Percentiles rank a stretch among this genome's conserved stretches.
These are phyloP conservation scores for Geopemphigus sp. DNA, from an alignment of 1,140 invertebrate genomes.

Conservation along the genomic window DNA sequence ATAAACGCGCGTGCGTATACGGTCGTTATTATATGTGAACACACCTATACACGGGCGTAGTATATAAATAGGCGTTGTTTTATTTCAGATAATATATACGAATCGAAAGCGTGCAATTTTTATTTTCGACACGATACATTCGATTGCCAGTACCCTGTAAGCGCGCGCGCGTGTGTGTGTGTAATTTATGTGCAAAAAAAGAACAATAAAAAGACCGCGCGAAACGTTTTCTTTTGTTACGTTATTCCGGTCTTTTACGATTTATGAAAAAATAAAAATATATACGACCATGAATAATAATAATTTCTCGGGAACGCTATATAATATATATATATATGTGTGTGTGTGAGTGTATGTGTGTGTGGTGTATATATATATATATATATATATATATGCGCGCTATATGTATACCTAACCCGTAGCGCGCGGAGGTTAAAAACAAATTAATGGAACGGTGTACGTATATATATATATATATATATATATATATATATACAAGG, in stretches of 20 bases:
- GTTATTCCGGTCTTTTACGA: conserved; percentile 15
- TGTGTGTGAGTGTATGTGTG: too few relatives aligned
- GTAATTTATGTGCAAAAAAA: conserved; percentile 2
- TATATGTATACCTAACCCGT: not conserved
- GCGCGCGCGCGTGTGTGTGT: too few relatives aligned
- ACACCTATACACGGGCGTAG: not conserved
- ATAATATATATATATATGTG: too few relatives aligned
- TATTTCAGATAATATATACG: not conserved
- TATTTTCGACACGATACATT: not conserved
- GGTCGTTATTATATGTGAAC: too few relatives aligned
- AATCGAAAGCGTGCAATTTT: not conserved
- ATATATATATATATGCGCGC: too few relatives aligned
- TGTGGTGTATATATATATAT: too few relatives aligned
- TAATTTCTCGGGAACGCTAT: conserved; percentile 6
- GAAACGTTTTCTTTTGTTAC: conserved; percentile 26
- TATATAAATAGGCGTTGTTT: not conserved
- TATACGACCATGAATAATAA: conserved; percentile 39
- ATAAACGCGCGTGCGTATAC: too few relatives aligned
- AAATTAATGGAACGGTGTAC: not conserved
- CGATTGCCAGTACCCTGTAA: not conserved
- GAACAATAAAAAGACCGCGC: conserved; percentile 2
- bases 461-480: too few relatives aligned
- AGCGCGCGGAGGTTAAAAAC: conserved; percentile 8
- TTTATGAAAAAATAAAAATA: conserved; percentile 18
- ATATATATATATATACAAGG: not conserved